These are phyloP conservation scores for Pocillopora meandrina DNA, from an alignment of 92 coral and sea anemone genomes.

Conservation along the genomic window DNA sequence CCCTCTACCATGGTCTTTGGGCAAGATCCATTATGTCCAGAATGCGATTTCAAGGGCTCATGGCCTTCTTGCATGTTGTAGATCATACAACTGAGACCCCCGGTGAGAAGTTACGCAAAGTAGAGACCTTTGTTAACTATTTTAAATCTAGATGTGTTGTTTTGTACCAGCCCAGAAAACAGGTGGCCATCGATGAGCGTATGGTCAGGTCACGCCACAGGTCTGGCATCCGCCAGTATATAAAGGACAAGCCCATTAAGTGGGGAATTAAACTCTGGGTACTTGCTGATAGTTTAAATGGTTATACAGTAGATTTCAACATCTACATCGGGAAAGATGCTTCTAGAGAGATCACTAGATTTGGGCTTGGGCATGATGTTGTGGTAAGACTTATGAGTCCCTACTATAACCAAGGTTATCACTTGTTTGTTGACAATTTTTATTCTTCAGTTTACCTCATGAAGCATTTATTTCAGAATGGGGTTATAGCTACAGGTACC, in stretches of 20 bases:
- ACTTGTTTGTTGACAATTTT: slow-evolving; percentile 62
- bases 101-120: slow-evolving; percentile 59
- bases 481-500: slow-evolving; percentile 61
- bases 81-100: slow-evolving; percentile 55
- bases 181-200: no score
- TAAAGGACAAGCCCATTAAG: slow-evolving; percentile 9
- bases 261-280: slow-evolving; percentile 64
- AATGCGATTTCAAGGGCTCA: neutral
- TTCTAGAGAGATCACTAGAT: slow-evolving; percentile 9
- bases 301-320: slow-evolving; percentile 56
- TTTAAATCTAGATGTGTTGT: slow-evolving; percentile 43
- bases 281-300: slow-evolving; percentile 56
- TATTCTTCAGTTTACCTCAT: slow-evolving; percentile 55
- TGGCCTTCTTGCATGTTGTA: no score
- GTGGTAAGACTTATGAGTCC: slow-evolving; percentile 49
- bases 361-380: slow-evolving; percentile 70
- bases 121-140: no score
- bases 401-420: slow-evolving; percentile 62
- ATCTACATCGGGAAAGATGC: slow-evolving; percentile 59
- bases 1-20: slow-evolving; percentile 79
- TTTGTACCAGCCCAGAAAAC: slow-evolving; percentile 58
- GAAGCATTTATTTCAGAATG: slow-evolving; percentile 40
- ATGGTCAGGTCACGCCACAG: no score
- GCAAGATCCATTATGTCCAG: slow-evolving; percentile 60
- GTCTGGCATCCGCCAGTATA: no score